phyloP scores from a whole-genome alignment of 2,113 vertebrate genomes.

The Apodemus speciosus region DNA sequence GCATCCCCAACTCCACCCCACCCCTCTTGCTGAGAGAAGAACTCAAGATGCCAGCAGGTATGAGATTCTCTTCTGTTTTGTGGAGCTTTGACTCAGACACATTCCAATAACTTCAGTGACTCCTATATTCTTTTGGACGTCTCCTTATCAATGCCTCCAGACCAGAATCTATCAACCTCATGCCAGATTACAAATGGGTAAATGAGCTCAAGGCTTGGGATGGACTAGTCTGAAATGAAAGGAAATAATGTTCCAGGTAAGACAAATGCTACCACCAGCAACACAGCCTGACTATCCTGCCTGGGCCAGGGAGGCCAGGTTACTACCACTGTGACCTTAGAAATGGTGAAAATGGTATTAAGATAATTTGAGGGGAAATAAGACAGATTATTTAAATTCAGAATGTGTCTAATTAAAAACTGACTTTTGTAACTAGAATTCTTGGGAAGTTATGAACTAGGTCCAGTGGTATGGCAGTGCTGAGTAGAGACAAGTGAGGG shows the following conservation, averaged over 20 bases:
- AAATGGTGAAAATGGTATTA: not conserved
- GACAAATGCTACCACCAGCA: not conserved
- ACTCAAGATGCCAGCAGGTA: not conserved
- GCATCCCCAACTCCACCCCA: not conserved
- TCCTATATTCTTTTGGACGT: conserved; percentile 2
- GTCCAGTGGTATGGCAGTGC: not conserved
- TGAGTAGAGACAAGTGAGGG: no score
- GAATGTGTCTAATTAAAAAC: not conserved
- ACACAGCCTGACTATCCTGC: not conserved
- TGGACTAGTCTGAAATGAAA: conserved; percentile 15
- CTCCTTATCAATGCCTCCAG: not conserved
- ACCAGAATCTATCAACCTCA: conserved; percentile 25
- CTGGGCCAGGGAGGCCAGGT: not conserved
- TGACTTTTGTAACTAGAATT: not conserved
- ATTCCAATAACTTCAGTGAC: not conserved
- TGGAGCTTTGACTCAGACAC: not conserved
- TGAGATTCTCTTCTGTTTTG: not conserved
- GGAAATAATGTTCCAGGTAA: conserved; percentile 28
- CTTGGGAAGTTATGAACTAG: not conserved
- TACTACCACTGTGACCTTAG: not conserved
- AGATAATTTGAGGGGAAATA: not conserved
- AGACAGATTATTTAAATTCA: not conserved
- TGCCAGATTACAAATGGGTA: not conserved
- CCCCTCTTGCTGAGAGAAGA: not conserved
- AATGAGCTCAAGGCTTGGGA: not conserved